Conservation (phyloP, 2,888 invertebrate species). For the Leucoma salicis region DNA sequence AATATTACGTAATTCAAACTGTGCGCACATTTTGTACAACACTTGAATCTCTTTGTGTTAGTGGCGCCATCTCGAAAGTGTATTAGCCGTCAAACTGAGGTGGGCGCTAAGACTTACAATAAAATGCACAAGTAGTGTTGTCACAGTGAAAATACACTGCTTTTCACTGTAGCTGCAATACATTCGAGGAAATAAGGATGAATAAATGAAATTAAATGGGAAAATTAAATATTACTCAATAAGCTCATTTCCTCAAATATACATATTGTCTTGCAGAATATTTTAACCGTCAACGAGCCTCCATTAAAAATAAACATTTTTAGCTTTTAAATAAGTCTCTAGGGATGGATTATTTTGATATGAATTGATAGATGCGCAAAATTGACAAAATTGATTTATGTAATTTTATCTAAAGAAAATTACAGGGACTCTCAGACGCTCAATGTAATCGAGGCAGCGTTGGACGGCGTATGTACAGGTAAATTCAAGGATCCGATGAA, state of each 20-base stretch:
- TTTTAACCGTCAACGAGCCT: slow-evolving; percentile 20
- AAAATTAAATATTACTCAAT: background rate
- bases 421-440: no score
- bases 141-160: slow-evolving; percentile 32
- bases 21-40: no score
- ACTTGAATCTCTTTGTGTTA: no score
- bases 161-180: slow-evolving; percentile 21
- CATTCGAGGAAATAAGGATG: slow-evolving; percentile 23
- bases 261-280: slow-evolving; percentile 42
- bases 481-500: no score
- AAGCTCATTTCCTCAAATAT: slow-evolving; percentile 33
- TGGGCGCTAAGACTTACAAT: slow-evolving; percentile 34
- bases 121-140: slow-evolving; percentile 38
- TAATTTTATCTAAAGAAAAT: no score
- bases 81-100: background rate
- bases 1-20: no score
- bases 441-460: no score
- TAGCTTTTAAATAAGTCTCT: no score
- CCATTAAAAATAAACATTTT: slow-evolving; percentile 5
- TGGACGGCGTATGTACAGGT: no score
- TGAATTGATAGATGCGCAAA: no score
- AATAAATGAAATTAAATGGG: background rate
- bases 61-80: background rate
- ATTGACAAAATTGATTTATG: no score
- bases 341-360: no score